Percentiles rank a stretch among this genome's conserved stretches.
Evolutionary conservation across 2,888 invertebrate genomes (phyloP).

Genomic region (Luperina testacea): DNA sequence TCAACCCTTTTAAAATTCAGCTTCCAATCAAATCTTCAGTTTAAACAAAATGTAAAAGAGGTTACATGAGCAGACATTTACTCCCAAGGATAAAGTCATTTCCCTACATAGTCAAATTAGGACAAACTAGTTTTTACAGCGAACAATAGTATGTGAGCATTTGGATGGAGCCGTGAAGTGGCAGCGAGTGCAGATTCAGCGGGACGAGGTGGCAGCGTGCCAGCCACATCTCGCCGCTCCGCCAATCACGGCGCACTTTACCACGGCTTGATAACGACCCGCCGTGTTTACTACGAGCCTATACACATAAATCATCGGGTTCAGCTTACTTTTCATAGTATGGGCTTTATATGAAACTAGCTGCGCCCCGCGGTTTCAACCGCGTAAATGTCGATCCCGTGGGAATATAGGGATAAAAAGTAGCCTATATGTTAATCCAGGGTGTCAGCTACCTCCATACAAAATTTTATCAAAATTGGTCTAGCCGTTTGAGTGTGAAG

Average conservation of each 20-base stretch:
- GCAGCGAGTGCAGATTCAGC: constrained; percentile 70
- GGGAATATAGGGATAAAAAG: too few species aligned
- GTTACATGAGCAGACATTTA: constrained; percentile 34
- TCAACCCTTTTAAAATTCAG: constrained; percentile 29
- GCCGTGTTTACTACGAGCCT: constrained; percentile 61
- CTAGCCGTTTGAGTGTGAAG: too few species aligned
- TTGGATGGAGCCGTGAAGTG: constrained; percentile 68
- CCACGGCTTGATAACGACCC: constrained; percentile 66
- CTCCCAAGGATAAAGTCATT: constrained; percentile 45
- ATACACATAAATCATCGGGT: constrained; percentile 62
- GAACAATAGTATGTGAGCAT: constrained; percentile 63
- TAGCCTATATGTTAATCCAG: too few species aligned
- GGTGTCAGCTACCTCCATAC: too few species aligned
- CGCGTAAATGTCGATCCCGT: too few species aligned
- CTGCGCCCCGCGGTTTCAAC: too few species aligned
- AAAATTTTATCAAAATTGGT: too few species aligned
- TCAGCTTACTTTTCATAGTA: constrained; percentile 42
- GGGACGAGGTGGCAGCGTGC: constrained; percentile 77
- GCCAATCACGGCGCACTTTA: constrained; percentile 71
- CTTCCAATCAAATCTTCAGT: constrained; percentile 39
- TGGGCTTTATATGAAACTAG: constrained; percentile 7
- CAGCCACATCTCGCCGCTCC: constrained; percentile 71
- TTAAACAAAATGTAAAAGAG: constrained; percentile 38
- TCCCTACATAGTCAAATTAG: constrained; percentile 56
- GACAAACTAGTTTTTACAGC: constrained; percentile 62